Evolutionary conservation across 2,797 vertebrate genomes (phyloP), one percentile per base, ranked within the genome.

Genomic region (Molossus alvarezi): DNA sequence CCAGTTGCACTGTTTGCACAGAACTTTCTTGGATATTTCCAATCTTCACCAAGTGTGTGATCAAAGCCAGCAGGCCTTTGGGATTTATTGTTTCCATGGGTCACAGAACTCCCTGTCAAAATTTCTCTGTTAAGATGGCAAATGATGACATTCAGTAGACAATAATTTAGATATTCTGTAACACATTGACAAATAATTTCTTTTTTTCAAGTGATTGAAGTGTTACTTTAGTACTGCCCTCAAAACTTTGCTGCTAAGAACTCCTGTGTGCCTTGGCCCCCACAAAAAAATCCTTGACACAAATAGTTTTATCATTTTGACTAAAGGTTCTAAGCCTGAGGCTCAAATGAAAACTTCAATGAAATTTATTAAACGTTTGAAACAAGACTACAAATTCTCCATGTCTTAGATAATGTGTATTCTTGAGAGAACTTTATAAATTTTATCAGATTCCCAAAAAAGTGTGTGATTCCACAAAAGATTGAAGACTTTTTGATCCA

Each of bases 51-150:
- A 23, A 62, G 37, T 73, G 12, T 18, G 0, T 83, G 58, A 72
- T 18, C 75, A 62, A 33, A 94, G 13, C 60, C 91, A 60, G 14
- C 14, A 65, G 45, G 48, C 15, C n/a, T 79, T 88, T 55, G 87
- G 64, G 29, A 64, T 87, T 91, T 90, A 65, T 41, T 29, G 55
- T 89, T 86, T 76, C 41, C 53, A 0, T 81, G 67, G 27, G 20
- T 92, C 82, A 90, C 45, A 90, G 51, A 69, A 65, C 67, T 92
- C 53, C 20, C 3, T 87, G 72, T 80, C 45, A 62, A 65, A 73
- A 72, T 20, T 57, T 64, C 65, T 93, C 48, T 91, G 27, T 92
- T 79, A 64, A 71, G 33, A 65, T 84, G 71, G 37, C 58, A 86
- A 57, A 96, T n/a, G 13, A 67, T 37, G 45, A 60, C 73, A 9